A percentile compares a stretch with the other conserved stretches of the same genome.
Evolutionary conservation across 2,113 vertebrate species (phyloP).

Genomic region (Gorsachius goisagi): DNA sequence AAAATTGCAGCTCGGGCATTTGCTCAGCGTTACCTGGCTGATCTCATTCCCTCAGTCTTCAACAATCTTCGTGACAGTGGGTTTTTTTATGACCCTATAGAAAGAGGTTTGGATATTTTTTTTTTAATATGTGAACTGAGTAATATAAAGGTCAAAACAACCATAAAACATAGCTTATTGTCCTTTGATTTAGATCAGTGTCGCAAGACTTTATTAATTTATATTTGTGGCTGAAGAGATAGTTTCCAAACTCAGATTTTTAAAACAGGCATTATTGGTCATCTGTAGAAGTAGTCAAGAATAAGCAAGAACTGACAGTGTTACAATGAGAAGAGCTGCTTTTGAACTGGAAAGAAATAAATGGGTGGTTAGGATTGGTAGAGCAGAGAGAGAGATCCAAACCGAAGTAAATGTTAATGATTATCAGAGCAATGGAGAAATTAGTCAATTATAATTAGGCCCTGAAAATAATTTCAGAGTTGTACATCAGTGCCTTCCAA

Average conservation of each 20-base stretch:
- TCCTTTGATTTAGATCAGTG: background rate
- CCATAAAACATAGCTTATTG: background rate
- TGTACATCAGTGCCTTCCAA: background rate
- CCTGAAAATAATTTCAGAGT: background rate
- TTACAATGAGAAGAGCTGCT: background rate
- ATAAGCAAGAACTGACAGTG: background rate
- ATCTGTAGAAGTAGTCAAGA: background rate
- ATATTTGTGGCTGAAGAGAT: background rate
- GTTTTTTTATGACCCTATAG: slow-evolving; percentile 88
- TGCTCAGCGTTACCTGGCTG: slow-evolving; percentile 82
- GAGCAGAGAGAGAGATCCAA: background rate
- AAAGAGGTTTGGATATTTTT: slow-evolving; percentile 79
- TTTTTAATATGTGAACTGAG: background rate
- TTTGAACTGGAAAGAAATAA: background rate
- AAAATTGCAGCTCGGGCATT: slow-evolving; percentile 87
- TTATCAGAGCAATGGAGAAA: background rate
- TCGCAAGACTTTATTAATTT: background rate
- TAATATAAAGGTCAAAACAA: background rate
- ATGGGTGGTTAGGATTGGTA: background rate
- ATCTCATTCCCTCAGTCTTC: slow-evolving; percentile 85
- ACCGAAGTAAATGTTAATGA: background rate
- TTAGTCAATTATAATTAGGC: background rate
- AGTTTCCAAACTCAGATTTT: background rate
- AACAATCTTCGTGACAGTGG: slow-evolving; percentile 80
- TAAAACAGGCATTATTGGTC: background rate